Evolutionary conservation across 2,888 invertebrate species (phyloP), one percentile per base, ranked within the genome.

Genomic region (Parelbella ahira): DNA sequence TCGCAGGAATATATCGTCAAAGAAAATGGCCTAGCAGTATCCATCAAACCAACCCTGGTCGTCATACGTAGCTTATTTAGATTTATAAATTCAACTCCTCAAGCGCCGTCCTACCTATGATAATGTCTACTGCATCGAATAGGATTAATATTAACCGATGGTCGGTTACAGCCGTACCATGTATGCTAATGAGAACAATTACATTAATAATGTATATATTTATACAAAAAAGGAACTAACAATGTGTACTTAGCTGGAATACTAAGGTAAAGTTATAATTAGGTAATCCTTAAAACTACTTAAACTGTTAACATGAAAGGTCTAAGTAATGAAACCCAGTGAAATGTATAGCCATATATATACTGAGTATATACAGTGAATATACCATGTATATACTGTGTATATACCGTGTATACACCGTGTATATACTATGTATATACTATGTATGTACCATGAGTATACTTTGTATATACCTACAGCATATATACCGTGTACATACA

Each of bases 161-260:
- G 25, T 34, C 33, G 9, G 27, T 33, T 19, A 21, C 34, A 27
- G 3, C 11, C 24, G 9, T 15, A 33, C 10, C 18, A 13, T 20
- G 11, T 38, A 28, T 27, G 4, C 41, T 42, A 34, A 37, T 45
- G 39, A 38, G 43, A 45, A 18, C 44, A 55, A 64, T 65, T 61
- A 69, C 41, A 55, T 64, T 52, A 54, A 32, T 51, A 58, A 51
- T 58, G 53, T 53, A 62, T 66, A 62, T 63, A 63, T 64, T 71
- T 82, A 82, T 75, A 69, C 70, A 74, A 76, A 73, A 72, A 78
- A 86, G 86, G 86, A 86, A 86, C 86, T 84, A 83, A 76, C 63
- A 68, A 74, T 75, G 78, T 68, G 63, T 70, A 71, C 75, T 71
- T 72, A 74, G 60, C 67, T 73, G 70, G 72, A 69, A 67, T 68